phyloP scores from a whole-genome alignment of 2,888 invertebrate species.

The Scaptomyza parva region DNA sequence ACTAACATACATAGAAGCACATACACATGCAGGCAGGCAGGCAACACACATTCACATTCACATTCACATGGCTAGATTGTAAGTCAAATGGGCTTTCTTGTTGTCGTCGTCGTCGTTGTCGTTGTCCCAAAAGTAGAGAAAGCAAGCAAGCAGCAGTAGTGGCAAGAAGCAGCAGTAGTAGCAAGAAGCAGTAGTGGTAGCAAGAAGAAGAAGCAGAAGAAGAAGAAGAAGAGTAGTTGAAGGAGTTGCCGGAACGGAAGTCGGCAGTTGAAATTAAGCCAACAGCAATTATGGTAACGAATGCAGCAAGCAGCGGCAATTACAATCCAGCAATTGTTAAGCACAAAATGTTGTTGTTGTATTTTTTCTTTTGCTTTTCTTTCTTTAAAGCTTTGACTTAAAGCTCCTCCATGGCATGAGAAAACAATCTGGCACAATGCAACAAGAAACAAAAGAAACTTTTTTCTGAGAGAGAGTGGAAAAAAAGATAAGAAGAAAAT shows the following conservation, averaged over 20 bases:
- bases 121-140: too few species aligned
- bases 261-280: conserved; percentile 76
- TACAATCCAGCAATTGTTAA: conserved; percentile 60
- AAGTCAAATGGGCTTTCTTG: conserved; percentile 76
- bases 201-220: conserved; percentile 55
- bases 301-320: conserved; percentile 75
- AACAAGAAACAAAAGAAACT: neutral
- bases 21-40: conserved; percentile 19
- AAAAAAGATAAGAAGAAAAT: neutral
- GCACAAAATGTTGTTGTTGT: too few species aligned
- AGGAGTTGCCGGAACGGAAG: conserved; percentile 72
- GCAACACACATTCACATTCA: too few species aligned
- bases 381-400: conserved; percentile 46
- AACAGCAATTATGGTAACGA: conserved; percentile 77
- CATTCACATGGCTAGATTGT: conserved; percentile 57
- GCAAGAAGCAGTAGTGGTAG: conserved; percentile 36
- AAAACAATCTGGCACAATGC: neutral
- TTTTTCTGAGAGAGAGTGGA: too few species aligned
- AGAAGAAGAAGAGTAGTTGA: conserved; percentile 59
- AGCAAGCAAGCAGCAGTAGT: conserved; percentile 34
- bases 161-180: conserved; percentile 57
- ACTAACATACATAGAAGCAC: conserved; percentile 12
- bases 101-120: conserved; percentile 59
- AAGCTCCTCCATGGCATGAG: conserved; percentile 39
- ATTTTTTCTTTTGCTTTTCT: conserved; percentile 4